These are phyloP conservation scores for Sciurus carolinensis DNA, from an alignment of 2,797 vertebrate genomes.

Conservation along the genomic window DNA sequence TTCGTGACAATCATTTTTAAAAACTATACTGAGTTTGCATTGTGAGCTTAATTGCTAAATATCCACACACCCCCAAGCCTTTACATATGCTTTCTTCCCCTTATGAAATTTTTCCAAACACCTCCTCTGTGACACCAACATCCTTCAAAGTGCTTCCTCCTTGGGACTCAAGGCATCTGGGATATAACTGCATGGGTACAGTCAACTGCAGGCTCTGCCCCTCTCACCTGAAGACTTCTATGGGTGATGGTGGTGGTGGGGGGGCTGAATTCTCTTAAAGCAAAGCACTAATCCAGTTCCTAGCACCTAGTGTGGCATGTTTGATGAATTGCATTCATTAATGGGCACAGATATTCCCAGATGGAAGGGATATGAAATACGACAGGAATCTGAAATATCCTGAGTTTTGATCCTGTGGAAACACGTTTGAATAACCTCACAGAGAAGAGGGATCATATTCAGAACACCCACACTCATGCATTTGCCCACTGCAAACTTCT, in stretches of 20 bases:
- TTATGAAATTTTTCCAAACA: neutral
- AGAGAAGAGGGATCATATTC: too few relatives aligned
- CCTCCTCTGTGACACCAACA: neutral
- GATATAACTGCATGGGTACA: rapidly evolving
- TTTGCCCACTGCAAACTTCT: neutral
- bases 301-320: too few relatives aligned
- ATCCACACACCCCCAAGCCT: neutral
- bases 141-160: neutral
- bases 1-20: neutral
- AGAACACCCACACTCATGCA: too few relatives aligned
- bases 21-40: neutral
- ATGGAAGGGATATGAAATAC: neutral
- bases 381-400: neutral
- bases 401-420: neutral
- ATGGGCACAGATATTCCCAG: neutral
- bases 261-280: neutral
- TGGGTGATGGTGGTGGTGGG: too few relatives aligned
- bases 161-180: neutral
- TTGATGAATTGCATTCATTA: neutral
- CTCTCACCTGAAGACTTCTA: neutral
- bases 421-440: neutral
- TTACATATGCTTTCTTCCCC: neutral
- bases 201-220: neutral
- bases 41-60: neutral
- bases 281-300: neutral